Base-by-base conservation (phyloP, 2,113 vertebrate genomes). In the Catharus bicknelli region DNA sequence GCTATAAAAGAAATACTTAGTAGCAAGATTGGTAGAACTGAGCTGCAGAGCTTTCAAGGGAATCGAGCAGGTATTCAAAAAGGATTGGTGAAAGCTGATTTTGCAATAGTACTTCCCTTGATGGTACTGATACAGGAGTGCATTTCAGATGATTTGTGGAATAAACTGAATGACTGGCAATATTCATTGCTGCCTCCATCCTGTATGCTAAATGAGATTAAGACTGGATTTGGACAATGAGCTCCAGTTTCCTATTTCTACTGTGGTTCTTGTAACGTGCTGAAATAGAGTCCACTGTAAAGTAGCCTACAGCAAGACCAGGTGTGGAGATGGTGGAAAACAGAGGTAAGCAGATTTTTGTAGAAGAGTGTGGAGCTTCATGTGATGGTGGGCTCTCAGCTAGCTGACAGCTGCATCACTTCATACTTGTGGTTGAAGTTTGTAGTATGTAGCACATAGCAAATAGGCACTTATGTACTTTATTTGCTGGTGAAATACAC, bases 161-260 rank as follows among this genome's bases (percentile, higher is more conserved):
- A 86, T 90, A 86, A 94, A 90, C 54, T 7, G 75, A 94, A 77
- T 38, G 73, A 86, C 64, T n/a, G 29, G 57, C 80, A 88, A 53
- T 47, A 92, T 74, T 96, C 72, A 76, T 75, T 95, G 85, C 88
- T 93, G 59, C 78, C 85, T 91, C 86, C 83, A 83, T 95, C 91
- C 62, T 95, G 73, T 42, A n/a, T 27, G 59, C 81, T 95, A 87
- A 85, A 70, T 21, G 54, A 94, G 34, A 93, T 51, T 92, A 93
- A 83, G 77, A 64, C 62, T 95, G 69, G 78, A 93, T 95, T 91
- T 96, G 95, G 69, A 94, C 86, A 90, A 95, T 78, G 70, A 88
- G 64, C 72, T 95, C 59, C 42, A 67, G 38, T 85, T 94, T 86
- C 70, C 62, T 90, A 43, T 75, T 94, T 94, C 75, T 74, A 47